A percentile compares a stretch with the other conserved stretches of the same genome.
These are phyloP conservation scores for Troides helena DNA, from an alignment of 2,888 invertebrate species.

Conservation along the genomic window DNA sequence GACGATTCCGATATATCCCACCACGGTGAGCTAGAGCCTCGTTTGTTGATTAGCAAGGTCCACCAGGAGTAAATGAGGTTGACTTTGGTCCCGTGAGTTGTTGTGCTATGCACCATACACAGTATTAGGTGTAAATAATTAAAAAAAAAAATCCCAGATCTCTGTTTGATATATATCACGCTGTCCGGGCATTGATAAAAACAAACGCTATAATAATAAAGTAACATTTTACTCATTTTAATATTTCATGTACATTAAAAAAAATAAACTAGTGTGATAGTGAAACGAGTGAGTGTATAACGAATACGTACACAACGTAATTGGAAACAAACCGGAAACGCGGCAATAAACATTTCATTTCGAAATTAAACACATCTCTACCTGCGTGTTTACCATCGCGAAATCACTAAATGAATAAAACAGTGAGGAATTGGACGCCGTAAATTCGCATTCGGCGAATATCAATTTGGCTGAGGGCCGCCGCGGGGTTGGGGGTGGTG, in stretches of 20 bases:
- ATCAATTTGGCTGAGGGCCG: constrained; percentile 71
- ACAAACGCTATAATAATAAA: too few species aligned
- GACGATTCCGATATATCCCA: too few species aligned
- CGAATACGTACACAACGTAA: constrained; percentile 52
- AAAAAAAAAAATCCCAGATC: too few species aligned
- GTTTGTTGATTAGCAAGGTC: too few species aligned
- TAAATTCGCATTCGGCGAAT: constrained; percentile 75
- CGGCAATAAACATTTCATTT: constrained; percentile 77
- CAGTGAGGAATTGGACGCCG: constrained; percentile 70
- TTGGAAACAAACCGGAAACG: constrained; percentile 70
- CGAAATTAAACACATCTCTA: constrained; percentile 78
- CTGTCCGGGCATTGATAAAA: too few species aligned
- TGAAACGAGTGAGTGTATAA: constrained; percentile 45
- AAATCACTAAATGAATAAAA: constrained; percentile 80
- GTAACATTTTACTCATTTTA: not conserved
- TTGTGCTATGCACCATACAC: too few species aligned
- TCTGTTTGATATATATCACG: too few species aligned
- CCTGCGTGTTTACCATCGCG: constrained; percentile 76
- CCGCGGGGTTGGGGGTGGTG: constrained; percentile 42
- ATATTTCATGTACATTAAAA: not conserved
- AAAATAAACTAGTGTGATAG: not conserved
- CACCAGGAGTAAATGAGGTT: too few species aligned
- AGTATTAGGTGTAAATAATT: too few species aligned
- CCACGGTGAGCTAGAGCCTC: too few species aligned
- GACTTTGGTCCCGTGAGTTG: too few species aligned